phyloP scores from a whole-genome alignment of 2,113 vertebrate species.

The Climacteris rufus region DNA sequence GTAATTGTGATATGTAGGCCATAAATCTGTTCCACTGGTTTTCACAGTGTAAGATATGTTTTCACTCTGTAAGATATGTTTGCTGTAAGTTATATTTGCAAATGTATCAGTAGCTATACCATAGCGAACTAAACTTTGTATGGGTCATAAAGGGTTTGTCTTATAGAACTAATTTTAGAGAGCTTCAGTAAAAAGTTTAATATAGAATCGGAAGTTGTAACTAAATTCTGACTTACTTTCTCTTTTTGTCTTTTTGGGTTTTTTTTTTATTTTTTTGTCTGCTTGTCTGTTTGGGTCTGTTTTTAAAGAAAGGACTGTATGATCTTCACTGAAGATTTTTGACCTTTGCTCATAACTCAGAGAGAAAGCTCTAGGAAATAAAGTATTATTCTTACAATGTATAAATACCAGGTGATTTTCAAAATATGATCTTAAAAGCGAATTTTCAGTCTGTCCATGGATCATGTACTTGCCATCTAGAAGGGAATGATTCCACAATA shows the following conservation, averaged over 20 bases:
- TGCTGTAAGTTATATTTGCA: not conserved
- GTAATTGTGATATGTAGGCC: not conserved
- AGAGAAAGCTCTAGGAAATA: not conserved
- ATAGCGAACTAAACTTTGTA: not conserved
- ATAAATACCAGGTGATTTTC: not conserved
- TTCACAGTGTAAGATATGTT: not conserved
- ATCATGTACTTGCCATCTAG: not conserved
- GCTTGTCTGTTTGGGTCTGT: not conserved
- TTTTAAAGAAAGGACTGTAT: not conserved
- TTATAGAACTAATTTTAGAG: not conserved
- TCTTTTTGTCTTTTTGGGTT: not conserved
- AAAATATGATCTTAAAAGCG: not conserved
- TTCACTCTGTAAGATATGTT: not conserved
- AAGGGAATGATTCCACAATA: not conserved
- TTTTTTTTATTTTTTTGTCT: not conserved
- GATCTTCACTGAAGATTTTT: not conserved
- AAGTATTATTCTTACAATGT: not conserved
- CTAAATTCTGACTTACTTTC: not conserved
- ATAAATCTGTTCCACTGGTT: not conserved
- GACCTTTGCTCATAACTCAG: not conserved
- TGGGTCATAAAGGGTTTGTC: not conserved
- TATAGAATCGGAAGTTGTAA: not conserved
- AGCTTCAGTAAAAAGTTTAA: not conserved
- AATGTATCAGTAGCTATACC: not conserved
- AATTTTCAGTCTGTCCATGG: not conserved